These are phyloP conservation scores for Rhinolophus sinicus DNA, from an alignment of 2,113 vertebrate genomes.

Conservation along the genomic window DNA sequence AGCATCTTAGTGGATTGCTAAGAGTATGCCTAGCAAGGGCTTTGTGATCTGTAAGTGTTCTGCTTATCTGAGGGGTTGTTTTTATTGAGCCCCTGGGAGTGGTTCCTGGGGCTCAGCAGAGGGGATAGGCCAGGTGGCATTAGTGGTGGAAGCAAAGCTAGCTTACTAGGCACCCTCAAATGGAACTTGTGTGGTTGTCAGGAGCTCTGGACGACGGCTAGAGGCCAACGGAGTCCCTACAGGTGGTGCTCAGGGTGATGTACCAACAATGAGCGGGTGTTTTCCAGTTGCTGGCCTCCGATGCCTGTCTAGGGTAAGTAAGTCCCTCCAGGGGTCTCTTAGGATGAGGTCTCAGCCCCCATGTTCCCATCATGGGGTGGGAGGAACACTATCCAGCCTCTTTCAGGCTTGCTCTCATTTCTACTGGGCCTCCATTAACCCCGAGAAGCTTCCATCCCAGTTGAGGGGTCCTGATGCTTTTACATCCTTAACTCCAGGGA, in stretches of 20 bases:
- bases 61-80: not conserved
- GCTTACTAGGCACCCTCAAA: not conserved
- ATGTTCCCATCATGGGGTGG: not conserved
- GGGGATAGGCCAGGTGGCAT: not conserved
- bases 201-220: conserved; percentile 48
- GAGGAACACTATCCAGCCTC: not conserved
- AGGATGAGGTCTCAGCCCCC: not conserved
- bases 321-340: not conserved
- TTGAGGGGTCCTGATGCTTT: not conserved
- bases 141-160: not conserved
- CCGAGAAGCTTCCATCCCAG: not conserved
- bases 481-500: not conserved
- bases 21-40: not conserved
- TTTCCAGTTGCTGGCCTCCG: conserved; percentile 83
- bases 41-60: not conserved
- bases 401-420: not conserved
- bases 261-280: conserved; percentile 82
- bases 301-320: conserved; percentile 87
- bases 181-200: conserved; percentile 48
- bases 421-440: not conserved
- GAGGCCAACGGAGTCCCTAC: not conserved
- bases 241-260: conserved; percentile 51
- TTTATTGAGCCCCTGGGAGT: not conserved
- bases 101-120: not conserved
- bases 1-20: not conserved